phyloP scores from a whole-genome alignment of 2,797 vertebrate genomes.

The Iguana delicatissima region DNA sequence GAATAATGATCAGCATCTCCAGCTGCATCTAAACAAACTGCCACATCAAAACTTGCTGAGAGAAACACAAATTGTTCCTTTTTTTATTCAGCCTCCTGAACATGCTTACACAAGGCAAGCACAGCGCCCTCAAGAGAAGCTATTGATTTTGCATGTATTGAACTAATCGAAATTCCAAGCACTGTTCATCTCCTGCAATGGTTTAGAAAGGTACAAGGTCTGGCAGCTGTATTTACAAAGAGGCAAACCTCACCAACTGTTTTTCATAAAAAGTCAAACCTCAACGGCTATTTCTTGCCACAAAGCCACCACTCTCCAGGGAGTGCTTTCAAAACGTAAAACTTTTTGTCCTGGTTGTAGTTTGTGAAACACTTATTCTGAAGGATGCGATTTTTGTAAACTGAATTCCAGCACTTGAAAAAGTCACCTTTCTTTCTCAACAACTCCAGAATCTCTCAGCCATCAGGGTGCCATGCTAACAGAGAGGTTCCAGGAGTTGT shows the following conservation, averaged over 20 bases:
- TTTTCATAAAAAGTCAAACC: not conserved
- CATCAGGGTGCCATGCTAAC: no score
- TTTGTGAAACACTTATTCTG: not conserved
- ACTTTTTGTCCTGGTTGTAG: not conserved
- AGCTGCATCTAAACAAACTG: slow-evolving; percentile 19
- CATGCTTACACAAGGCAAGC: not conserved
- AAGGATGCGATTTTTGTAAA: not conserved
- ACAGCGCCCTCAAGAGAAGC: not conserved
- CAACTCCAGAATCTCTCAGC: no score
- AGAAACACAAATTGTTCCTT: not conserved
- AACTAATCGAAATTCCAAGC: not conserved
- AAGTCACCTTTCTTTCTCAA: no score
- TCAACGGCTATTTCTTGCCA: not conserved
- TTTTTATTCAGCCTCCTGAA: not conserved
- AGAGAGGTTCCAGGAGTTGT: no score
- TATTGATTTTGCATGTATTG: not conserved
- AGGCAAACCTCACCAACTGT: not conserved
- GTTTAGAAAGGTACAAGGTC: not conserved
- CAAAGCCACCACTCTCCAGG: not conserved
- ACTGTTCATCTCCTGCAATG: not conserved
- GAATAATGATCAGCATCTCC: not conserved
- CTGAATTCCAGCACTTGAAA: not conserved
- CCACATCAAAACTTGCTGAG: not conserved
- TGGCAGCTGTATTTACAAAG: not conserved
- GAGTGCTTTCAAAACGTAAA: not conserved